Base-by-base conservation (phyloP, 2,888 invertebrate species). In the Pachymerium ferrugineum region DNA sequence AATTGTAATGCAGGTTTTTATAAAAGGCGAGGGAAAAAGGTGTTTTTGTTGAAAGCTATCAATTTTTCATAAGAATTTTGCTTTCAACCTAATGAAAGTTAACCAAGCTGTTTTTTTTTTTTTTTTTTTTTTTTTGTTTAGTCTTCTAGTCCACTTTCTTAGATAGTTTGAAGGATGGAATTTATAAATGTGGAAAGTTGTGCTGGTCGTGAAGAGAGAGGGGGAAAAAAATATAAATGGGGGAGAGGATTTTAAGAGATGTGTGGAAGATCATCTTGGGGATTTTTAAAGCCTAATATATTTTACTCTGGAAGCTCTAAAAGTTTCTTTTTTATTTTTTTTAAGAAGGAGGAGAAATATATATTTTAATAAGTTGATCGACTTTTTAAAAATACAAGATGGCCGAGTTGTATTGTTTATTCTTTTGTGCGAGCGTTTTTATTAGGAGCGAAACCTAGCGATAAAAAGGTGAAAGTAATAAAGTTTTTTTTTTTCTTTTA, bases 31-130 rank as follows among this genome's bases (percentile, higher is more conserved):
- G 25, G 25, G 22, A 22, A 54, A 54, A 54, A 54, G 54, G 54
- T 54, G 54, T 54, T 54, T 47, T 54, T 54, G 54, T 54, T 54
- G 54, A 54, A 54, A 54, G 54, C 54, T 54, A 54, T 54, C 54
- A 54, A 54, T 54, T 54, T 54, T 54, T 54, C 54, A 54, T 47
- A 25, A 25, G 54, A 54, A 54, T 54, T 54, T 54, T 54, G 54
- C 54, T 54, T 54, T 54, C 25, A 54, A 54, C 25, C 25, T 54
- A 54, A 54, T 54, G 54, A 54, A 54, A 54, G 54, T 54, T 54
- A 54, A 54, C 25, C 54, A 54, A 54, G 54, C 25, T 54, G 54
- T 25, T 12, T 25, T 47, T 47, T 47, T 47, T 47, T 47, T 19
- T 47, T 47, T 47, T 54, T 54, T 54, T 22, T 22, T n/a, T n/a